Base-by-base conservation (phyloP, 1,140 invertebrate genomes). In the Drosophila eugracilis region DNA sequence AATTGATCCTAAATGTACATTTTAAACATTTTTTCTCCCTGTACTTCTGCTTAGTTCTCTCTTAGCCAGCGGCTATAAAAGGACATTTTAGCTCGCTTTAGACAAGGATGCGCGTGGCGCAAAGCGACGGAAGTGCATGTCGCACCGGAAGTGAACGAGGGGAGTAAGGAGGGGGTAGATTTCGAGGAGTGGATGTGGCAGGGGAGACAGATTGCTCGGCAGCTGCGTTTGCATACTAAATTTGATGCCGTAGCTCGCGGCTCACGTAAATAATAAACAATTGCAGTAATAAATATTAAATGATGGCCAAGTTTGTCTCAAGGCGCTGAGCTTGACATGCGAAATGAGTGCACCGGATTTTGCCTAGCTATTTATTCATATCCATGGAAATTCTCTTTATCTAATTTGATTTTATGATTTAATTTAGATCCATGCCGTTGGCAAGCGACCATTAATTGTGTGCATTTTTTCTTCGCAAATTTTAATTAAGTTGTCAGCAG, bases 71-170 rank as follows among this genome's bases (percentile, higher is more conserved):
- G 48, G 44, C 30, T 17, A 74, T 65, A 75, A 86, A 80, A 81
- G 48, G 77, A 74, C 63, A 78, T 60, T 81, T 53, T 45, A 49
- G 65, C 42, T 58, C 59, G 65, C 49, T 19, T 50, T 53, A 52
- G 71, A 66, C 62, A 73, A 69, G 55, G 50, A 69, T 60, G 54
- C 48, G 60, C 39, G 30, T 34, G 55, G 62, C 74, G 81, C 78
- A 83, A 71, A 78, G 69, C 74, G 71, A 55, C 83, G 83, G 83
- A 86, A 86, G 84, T 86, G 83, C 84, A 86, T 83, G 83, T 75
- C 83, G 83, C 83, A 83, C 55, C 74, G 83, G 83, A 85, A 55
- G 74, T 66, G 45, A 66, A 55, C 41, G 45, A 55, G 44, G 30
- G 37, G 57, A 19, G 59, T n/a, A n/a, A n/a, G 26, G 30, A 14